Conservation (phyloP, 1,140 invertebrate species). For the Teleogryllus occipitalis region DNA sequence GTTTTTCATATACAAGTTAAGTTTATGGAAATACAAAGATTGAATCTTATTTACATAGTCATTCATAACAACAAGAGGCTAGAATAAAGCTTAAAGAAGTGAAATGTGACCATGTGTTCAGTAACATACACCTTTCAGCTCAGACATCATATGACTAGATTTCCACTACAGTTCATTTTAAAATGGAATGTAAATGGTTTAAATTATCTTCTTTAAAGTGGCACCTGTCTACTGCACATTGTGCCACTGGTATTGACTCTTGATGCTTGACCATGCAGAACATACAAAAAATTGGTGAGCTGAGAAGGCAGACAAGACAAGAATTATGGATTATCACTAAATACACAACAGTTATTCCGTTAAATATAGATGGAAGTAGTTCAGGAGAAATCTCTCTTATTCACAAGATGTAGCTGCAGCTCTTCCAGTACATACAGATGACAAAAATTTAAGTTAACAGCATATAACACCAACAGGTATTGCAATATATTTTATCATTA, state of each 20-base stretch:
- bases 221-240: not conserved
- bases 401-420: too few species aligned
- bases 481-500: too few species aligned
- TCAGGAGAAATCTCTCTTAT: too few species aligned
- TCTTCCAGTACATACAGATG: too few species aligned
- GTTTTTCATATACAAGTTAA: conserved; percentile 1
- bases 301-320: too few species aligned
- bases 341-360: too few species aligned
- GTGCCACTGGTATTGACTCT: not conserved
- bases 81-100: conserved; percentile 5
- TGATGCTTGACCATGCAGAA: not conserved
- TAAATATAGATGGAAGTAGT: too few species aligned
- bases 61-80: not conserved
- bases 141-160: not conserved
- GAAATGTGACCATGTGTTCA: conserved; percentile 4
- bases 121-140: not conserved
- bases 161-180: conserved; percentile 5
- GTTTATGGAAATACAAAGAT: conserved; percentile 2
- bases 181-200: not conserved
- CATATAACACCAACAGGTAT: too few species aligned
- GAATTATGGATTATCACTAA: too few species aligned
- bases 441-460: too few species aligned
- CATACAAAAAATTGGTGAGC: not conserved
- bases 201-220: not conserved
- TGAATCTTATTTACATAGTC: conserved; percentile 1